Evolutionary conservation across 2,113 vertebrate genomes (phyloP).

Genomic region (Talpa occidentalis): DNA sequence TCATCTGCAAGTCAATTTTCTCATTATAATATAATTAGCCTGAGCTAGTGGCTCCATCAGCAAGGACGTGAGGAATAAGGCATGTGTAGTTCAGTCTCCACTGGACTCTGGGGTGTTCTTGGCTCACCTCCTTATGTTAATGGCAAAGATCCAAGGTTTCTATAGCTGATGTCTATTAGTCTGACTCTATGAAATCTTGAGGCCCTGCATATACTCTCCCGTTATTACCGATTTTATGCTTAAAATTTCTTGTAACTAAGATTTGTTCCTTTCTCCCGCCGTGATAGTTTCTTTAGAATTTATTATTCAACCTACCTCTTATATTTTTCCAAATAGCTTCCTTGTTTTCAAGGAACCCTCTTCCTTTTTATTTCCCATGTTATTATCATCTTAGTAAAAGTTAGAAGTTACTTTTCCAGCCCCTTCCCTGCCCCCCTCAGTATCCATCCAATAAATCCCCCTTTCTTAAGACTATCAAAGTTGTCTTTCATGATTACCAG

Average conservation of each 20-base stretch:
- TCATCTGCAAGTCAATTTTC: conserved; percentile 45
- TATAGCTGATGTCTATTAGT: background rate
- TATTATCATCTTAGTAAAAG: conserved; percentile 2
- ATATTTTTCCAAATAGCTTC: background rate
- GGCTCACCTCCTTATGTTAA: background rate
- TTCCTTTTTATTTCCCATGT: background rate
- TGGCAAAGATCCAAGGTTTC: conserved; percentile 46
- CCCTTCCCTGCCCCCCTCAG: background rate
- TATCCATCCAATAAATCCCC: background rate
- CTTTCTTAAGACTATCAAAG: background rate
- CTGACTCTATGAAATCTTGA: conserved; percentile 18
- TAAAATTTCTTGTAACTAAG: background rate
- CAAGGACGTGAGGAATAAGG: conserved; percentile 7
- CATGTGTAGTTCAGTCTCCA: background rate
- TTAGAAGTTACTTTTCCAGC: background rate
- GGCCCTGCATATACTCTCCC: background rate
- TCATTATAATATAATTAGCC: conserved; percentile 50
- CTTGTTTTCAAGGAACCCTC: background rate
- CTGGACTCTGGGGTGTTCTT: conserved; percentile 23
- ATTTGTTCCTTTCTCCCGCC: conserved; percentile 4
- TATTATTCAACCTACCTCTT: conserved; percentile 22
- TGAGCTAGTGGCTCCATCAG: background rate
- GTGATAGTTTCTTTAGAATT: conserved; percentile 41
- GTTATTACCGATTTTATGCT: conserved; percentile 34
- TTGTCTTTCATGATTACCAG: background rate